These are phyloP conservation scores for Thereva unica DNA, from an alignment of 2,888 invertebrate species.

Conservation along the genomic window DNA sequence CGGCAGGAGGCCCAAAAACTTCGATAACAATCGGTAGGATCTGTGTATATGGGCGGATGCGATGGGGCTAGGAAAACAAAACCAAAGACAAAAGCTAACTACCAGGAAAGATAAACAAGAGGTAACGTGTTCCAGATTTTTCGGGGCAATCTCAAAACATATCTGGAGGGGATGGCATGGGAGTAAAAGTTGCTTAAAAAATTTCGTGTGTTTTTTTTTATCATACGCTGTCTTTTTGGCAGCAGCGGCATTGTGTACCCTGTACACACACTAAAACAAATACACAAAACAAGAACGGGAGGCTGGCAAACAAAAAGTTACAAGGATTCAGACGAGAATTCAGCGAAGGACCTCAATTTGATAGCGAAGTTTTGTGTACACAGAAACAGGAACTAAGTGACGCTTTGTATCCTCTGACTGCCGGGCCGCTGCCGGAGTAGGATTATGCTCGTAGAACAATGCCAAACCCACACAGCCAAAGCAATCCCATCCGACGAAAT, in stretches of 20 bases:
- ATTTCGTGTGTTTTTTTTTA: too few species aligned
- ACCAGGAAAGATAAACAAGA: too few species aligned
- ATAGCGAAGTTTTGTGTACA: slow-evolving; percentile 18
- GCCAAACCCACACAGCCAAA: neutral
- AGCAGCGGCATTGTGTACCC: slow-evolving; percentile 13
- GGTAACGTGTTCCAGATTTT: too few species aligned
- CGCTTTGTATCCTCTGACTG: neutral
- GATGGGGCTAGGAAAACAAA: too few species aligned
- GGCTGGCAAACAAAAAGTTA: slow-evolving; percentile 1
- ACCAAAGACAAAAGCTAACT: too few species aligned
- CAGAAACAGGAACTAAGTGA: slow-evolving; percentile 16
- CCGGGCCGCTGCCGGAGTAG: neutral
- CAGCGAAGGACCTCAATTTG: slow-evolving; percentile 22
- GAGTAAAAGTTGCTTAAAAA: too few species aligned
- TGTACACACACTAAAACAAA: slow-evolving; percentile 3
- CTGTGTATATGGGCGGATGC: neutral
- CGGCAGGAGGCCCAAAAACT: neutral
- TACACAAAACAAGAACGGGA: too few species aligned
- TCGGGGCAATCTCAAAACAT: too few species aligned
- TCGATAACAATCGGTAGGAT: slow-evolving; percentile 1
- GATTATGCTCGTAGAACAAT: neutral
- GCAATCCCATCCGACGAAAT: neutral
- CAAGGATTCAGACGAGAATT: slow-evolving; percentile 1
- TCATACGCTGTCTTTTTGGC: neutral
- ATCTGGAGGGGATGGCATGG: too few species aligned